Base-by-base conservation (phyloP, 2,888 invertebrate genomes). In the Ophion obscuratus region DNA sequence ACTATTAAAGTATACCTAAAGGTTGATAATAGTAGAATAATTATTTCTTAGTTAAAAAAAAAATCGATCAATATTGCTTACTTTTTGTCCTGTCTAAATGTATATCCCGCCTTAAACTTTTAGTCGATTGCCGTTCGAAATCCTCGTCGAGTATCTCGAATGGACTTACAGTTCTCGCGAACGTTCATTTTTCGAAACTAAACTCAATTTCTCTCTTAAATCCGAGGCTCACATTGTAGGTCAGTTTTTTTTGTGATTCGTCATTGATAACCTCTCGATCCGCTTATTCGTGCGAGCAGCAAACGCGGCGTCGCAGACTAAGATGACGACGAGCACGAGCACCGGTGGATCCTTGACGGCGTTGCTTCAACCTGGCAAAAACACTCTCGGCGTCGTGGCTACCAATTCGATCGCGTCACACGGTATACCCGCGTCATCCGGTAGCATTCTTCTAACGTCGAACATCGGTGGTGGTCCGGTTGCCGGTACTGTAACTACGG, bases 331-430 rank as follows among this genome's bases (percentile, higher is more conserved):
- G 10, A 81, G 68, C 71, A 82, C 87, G n/a, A 87, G 83, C n/a
- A 85, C 87, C 24, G 87, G 88, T 62, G 88, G 89, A 70, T 86
- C 89, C 14, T 73, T 90, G 59, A 83, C 92, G 11, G 90, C 91
- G 36, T 80, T 93, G 68, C 83, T 94, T 10, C 92, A 93, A 78
- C 88, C 88, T 80, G 90, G 92, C 31, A 91, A 91, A 84, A 90
- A 57, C 86, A 61, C 90, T 27, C 77, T 89, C 24, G 87, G 89
- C 68, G 61, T 90, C 20, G 71, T 86, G 27, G 88, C 84, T 81
- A 87, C 87, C 71, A 87, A 88, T 74, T 79, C 90, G 14, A 83
- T 64, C 7, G 27, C 89, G n/a, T 81, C 87, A 17, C 91, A 91
- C 89, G 14, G 80, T 64, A 59, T 81, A 27, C 81, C 90, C 27